Conservation (phyloP, 2,797 vertebrate genomes). For the Sternotherus odoratus region DNA sequence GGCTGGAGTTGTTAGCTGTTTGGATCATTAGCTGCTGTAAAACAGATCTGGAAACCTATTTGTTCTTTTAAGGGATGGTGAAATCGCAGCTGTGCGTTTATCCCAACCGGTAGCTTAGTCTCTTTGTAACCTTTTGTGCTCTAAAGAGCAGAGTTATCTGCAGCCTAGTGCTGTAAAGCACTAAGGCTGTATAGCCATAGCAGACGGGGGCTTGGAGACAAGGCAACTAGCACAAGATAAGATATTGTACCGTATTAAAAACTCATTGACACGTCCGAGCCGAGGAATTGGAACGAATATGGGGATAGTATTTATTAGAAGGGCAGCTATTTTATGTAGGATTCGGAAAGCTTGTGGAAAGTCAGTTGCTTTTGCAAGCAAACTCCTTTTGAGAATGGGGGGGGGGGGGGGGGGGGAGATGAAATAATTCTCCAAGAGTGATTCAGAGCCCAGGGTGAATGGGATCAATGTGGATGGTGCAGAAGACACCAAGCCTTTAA, state of each 20-base stretch:
- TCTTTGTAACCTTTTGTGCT: background rate
- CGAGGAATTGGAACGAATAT: background rate
- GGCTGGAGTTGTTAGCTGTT: background rate
- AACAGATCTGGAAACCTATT: background rate
- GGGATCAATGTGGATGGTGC: background rate
- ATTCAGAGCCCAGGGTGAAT: background rate
- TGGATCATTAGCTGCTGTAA: background rate
- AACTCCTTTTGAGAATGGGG: background rate
- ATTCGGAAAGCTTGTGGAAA: background rate
- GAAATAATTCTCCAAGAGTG: conserved; percentile 11
- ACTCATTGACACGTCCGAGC: rapidly evolving
- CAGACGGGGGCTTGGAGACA: background rate
- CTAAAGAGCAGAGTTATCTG: background rate
- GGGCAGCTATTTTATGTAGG: background rate
- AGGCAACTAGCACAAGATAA: rapidly evolving
- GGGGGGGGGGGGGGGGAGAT: background rate
- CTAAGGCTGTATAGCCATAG: background rate
- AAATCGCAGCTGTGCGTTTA: background rate
- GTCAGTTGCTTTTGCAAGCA: rapidly evolving
- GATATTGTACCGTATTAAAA: rapidly evolving
- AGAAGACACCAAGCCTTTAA: background rate
- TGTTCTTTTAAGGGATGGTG: background rate
- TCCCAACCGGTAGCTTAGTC: background rate
- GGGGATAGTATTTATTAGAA: background rate
- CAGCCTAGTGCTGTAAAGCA: background rate